Conservation (phyloP, 2,888 invertebrate genomes). For the Clitarchus hookeri region DNA sequence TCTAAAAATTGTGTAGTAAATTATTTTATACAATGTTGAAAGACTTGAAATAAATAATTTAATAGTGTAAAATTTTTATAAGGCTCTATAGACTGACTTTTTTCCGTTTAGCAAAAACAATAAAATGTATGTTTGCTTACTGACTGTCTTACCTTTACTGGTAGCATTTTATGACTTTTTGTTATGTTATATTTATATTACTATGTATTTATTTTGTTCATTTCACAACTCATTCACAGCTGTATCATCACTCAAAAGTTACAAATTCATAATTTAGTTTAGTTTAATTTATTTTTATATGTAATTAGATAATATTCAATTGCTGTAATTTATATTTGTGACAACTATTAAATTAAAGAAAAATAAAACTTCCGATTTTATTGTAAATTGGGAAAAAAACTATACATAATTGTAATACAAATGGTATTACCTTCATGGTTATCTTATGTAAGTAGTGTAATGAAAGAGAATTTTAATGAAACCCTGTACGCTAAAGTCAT, state of each 20-base stretch:
- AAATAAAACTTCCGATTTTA: not conserved
- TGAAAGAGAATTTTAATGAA: not conserved
- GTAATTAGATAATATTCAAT: not conserved
- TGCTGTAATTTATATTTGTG: conserved; percentile 3
- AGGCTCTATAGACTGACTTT: too few relatives aligned
- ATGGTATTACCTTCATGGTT: not conserved
- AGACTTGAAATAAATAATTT: too few relatives aligned
- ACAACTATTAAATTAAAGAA: not conserved
- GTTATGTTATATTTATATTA: not conserved
- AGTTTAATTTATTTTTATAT: not conserved
- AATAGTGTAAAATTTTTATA: too few relatives aligned
- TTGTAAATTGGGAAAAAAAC: not conserved
- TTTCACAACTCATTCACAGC: not conserved
- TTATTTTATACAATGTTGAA: too few relatives aligned
- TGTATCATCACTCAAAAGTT: not conserved
- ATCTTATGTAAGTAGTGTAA: not conserved
- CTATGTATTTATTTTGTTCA: not conserved
- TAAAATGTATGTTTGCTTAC: too few relatives aligned
- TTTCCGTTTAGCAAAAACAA: too few relatives aligned
- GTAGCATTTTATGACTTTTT: not conserved
- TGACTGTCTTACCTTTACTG: too few relatives aligned
- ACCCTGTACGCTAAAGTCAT: not conserved
- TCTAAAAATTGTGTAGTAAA: too few relatives aligned
- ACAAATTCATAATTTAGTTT: not conserved
- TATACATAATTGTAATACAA: not conserved